Evolutionary conservation across 2,113 vertebrate genomes (phyloP).

Genomic region (Hemichromis elongatus): DNA sequence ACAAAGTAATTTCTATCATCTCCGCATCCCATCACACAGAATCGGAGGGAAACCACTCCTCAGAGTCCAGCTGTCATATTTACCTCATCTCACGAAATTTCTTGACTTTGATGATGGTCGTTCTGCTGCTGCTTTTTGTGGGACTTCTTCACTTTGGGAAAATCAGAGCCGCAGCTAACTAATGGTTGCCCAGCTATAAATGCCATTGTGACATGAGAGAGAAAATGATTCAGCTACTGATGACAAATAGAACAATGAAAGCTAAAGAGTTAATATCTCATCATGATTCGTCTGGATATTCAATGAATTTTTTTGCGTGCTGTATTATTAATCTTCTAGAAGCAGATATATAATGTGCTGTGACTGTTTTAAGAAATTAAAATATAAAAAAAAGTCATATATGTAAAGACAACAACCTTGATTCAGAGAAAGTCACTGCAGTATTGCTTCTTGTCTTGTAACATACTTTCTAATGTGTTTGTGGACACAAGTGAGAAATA

Average conservation of each 20-base stretch:
- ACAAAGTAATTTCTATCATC: not conserved
- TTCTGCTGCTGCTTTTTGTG: not conserved
- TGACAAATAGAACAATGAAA: not conserved
- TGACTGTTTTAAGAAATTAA: not conserved
- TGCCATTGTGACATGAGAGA: not conserved
- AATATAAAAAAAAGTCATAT: fast-evolving
- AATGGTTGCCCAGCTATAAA: not conserved
- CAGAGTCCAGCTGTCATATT: not conserved
- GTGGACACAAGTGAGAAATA: too few relatives aligned
- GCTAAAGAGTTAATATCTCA: not conserved
- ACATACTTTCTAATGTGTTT: not conserved
- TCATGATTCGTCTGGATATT: not conserved
- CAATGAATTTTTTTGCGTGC: fast-evolving
- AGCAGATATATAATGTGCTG: not conserved
- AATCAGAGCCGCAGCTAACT: fast-evolving
- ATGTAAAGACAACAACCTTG: too few relatives aligned
- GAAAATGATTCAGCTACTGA: not conserved
- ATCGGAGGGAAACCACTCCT: fast-evolving
- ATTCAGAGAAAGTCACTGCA: not conserved
- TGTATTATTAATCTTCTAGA: not conserved
- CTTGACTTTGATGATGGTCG: not conserved
- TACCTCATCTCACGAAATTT: not conserved
- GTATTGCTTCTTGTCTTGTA: not conserved
- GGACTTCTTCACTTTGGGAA: not conserved
- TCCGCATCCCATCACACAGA: not conserved